A percentile compares a stretch with the other conserved stretches of the same genome.
Conservation (phyloP, 2,797 vertebrate species). For the Eptatretus atami region DNA sequence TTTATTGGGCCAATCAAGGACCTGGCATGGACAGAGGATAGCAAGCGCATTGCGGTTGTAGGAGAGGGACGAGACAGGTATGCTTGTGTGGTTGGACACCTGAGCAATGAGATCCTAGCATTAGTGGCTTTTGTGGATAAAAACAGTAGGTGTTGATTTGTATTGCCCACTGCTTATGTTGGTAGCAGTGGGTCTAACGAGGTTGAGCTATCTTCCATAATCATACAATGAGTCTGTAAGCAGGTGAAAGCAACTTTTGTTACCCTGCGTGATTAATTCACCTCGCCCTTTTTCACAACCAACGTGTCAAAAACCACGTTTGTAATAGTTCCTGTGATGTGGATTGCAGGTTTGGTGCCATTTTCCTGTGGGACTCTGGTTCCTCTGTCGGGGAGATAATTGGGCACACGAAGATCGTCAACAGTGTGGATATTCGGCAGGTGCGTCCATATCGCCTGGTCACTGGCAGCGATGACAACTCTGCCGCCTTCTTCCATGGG, state of each 20-base stretch:
- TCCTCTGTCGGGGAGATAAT: slow-evolving; percentile 53
- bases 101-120: too few relatives aligned
- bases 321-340: not conserved
- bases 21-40: slow-evolving; percentile 80
- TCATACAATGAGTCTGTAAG: too few relatives aligned
- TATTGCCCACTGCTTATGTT: too few relatives aligned
- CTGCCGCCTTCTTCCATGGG: slow-evolving; percentile 41
- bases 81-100: slow-evolving; percentile 13
- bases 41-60: slow-evolving; percentile 59
- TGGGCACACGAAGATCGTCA: slow-evolving; percentile 54
- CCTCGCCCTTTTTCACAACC: too few relatives aligned
- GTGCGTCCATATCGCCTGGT: slow-evolving; percentile 45
- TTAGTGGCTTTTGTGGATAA: too few relatives aligned
- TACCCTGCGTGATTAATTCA: not conserved
- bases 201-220: too few relatives aligned
- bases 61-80: slow-evolving; percentile 79
- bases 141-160: too few relatives aligned
- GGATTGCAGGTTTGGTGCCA: slow-evolving; percentile 34
- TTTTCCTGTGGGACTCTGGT: slow-evolving; percentile 73
- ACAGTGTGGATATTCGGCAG: slow-evolving; percentile 59
- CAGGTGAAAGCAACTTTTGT: not conserved
- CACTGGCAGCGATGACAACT: slow-evolving; percentile 49
- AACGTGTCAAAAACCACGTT: too few relatives aligned
- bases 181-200: too few relatives aligned
- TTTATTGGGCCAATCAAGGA: slow-evolving; percentile 63